Base-by-base conservation (phyloP, 2,797 vertebrate species). In the Coracias cyanogaster region DNA sequence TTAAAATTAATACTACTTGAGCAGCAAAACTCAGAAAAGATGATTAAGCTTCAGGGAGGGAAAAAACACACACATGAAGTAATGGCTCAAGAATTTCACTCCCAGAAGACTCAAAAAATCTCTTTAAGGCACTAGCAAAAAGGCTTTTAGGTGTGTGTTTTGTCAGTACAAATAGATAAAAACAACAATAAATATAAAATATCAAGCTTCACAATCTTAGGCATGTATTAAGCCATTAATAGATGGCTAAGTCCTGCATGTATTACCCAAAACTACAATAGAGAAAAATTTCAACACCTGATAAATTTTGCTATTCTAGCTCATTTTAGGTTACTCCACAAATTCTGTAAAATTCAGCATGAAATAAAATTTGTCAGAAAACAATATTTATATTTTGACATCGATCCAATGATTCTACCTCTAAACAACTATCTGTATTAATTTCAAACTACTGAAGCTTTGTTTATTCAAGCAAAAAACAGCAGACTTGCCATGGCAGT, bases 21-120 rank as follows among this genome's bases (percentile, higher is more conserved):
- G 58, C 71, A 66, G 71, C 52, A 45, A 86, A 66, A 82, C 31
- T 77, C 52, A 57, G 62, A 66, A 74, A 62, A 77, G 41, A 94
- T 20, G 49, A 94, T 84, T 78, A 93, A 90, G 26, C 55, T 80
- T 77, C 28, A 86, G 55, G 82, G 71, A 93, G 46, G 45, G 39
- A 66, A 87, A 70, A 67, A 67, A 15, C 33, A 82, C 12, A 72
- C 31, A 22, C 15, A 79, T 80, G 66, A 96, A 90, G 52, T 90
- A 82, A 91, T 31, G 31, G 60, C 52, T 93, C 51, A 86, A 79
- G 77, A 94, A 96, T 82, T 82, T 90, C 31, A 55, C n/a, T 88
- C 48, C 72, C 46, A 41, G 60, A 26, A 87, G 48, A 82, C 24
- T 87, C 67, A 52, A 77, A 94, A 87, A 89, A 18, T 15, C 22